Conservation (phyloP, 2,797 vertebrate genomes). For the Amniataba percoides region DNA sequence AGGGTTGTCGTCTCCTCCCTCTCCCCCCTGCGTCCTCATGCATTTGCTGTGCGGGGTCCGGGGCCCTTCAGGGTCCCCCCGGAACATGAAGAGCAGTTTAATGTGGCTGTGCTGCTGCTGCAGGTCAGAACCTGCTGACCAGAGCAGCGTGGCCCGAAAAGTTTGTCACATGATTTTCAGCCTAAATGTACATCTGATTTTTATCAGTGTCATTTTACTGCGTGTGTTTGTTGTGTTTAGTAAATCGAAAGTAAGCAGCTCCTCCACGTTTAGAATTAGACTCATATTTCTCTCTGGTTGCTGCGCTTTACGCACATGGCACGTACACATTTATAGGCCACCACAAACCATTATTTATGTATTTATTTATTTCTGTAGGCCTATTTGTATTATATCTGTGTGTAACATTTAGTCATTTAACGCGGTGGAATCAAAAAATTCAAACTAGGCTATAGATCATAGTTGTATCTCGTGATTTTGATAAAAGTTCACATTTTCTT, state of each 20-base stretch:
- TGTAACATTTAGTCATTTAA: background rate
- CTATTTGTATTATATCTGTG: too few relatives aligned
- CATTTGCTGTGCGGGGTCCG: slow-evolving; percentile 26
- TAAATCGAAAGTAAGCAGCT: background rate
- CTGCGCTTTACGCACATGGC: background rate
- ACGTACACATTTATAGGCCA: too few relatives aligned
- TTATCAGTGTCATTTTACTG: background rate
- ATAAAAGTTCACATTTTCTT: background rate
- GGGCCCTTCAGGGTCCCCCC: slow-evolving; percentile 17
- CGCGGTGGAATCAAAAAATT: background rate
- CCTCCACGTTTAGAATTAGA: background rate
- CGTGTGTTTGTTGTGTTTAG: background rate
- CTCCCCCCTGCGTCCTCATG: background rate
- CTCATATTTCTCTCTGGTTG: background rate
- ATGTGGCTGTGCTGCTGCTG: slow-evolving; percentile 6
- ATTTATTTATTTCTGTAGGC: too few relatives aligned
- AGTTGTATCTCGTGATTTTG: background rate
- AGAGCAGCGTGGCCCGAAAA: background rate
- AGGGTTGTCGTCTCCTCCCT: slow-evolving; percentile 6
- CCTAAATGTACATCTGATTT: background rate
- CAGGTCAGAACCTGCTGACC: background rate
- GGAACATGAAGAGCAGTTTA: slow-evolving; percentile 18
- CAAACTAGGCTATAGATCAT: background rate
- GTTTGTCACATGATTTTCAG: background rate
- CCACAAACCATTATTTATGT: too few relatives aligned